phyloP scores from a whole-genome alignment of 2,797 vertebrate species.

The Myotis planiceps region DNA sequence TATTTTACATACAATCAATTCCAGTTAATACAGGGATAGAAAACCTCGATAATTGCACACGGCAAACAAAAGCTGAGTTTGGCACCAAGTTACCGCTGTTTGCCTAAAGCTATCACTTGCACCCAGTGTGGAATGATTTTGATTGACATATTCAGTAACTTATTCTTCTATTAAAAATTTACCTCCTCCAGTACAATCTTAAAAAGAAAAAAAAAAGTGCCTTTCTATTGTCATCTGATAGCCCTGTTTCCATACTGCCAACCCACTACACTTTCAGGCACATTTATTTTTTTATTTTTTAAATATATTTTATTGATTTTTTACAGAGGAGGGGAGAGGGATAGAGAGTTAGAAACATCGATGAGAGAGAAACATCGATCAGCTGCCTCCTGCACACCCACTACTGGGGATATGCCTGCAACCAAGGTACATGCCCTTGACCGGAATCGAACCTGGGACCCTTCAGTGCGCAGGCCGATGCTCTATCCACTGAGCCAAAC shows the following conservation, averaged over 20 bases:
- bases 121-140: not conserved
- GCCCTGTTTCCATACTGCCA: not conserved
- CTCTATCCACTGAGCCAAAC: no score
- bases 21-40: not conserved
- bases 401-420: no score
- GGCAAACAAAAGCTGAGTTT: not conserved
- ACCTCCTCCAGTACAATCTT: not conserved
- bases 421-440: no score
- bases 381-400: no score
- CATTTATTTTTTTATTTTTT: not conserved
- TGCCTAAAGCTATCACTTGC: not conserved
- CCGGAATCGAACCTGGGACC: no score
- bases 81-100: not conserved
- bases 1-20: constrained; percentile 8
- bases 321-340: no score
- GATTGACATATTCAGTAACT: not conserved
- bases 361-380: no score
- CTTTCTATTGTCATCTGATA: not conserved
- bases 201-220: not conserved
- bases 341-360: no score
- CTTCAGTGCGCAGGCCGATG: accelerated
- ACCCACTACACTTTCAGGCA: not conserved
- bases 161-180: constrained; percentile 15
- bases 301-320: no score
- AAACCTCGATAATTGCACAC: not conserved